Evolutionary conservation across 2,888 invertebrate species (phyloP).

Genomic region (Orchestes rusci): DNA sequence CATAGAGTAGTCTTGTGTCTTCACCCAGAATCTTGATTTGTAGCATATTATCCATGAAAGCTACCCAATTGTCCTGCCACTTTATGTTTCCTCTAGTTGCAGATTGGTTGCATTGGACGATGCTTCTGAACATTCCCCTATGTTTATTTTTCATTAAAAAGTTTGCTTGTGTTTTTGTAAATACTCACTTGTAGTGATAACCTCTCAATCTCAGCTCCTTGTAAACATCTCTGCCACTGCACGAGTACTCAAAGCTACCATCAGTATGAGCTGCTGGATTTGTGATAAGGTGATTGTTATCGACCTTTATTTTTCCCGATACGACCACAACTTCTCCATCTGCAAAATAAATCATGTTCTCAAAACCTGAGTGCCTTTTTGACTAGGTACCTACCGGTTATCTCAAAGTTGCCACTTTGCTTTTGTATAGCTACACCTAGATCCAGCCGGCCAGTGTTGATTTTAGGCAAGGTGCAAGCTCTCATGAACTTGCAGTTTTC

Average conservation of each 20-base stretch:
- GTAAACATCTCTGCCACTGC: constrained; percentile 57
- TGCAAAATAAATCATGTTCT: constrained; percentile 1
- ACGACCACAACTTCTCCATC: constrained; percentile 25
- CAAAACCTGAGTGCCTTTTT: no score
- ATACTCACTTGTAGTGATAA: constrained; percentile 46
- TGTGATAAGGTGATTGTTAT: no score
- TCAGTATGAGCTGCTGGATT: constrained; percentile 23
- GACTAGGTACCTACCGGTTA: no score
- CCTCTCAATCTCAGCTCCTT: constrained; percentile 63
- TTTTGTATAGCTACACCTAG: constrained; percentile 27
- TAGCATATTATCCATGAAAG: constrained; percentile 82
- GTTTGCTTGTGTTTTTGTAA: not conserved
- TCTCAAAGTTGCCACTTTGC: constrained; percentile 35
- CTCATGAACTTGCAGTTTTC: constrained; percentile 50
- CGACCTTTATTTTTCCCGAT: constrained; percentile 29
- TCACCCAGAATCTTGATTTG: constrained; percentile 64
- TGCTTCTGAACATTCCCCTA: constrained; percentile 31
- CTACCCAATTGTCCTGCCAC: constrained; percentile 63
- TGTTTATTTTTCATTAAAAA: not conserved
- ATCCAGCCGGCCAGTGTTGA: constrained; percentile 27
- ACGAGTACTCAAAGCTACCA: constrained; percentile 27
- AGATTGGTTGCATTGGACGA: constrained; percentile 28
- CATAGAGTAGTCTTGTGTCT: constrained; percentile 59
- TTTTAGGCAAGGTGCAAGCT: constrained; percentile 49
- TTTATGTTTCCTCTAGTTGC: constrained; percentile 27